Conservation (phyloP, 1,140 invertebrate genomes). For the Rhyzopertha dominica region DNA sequence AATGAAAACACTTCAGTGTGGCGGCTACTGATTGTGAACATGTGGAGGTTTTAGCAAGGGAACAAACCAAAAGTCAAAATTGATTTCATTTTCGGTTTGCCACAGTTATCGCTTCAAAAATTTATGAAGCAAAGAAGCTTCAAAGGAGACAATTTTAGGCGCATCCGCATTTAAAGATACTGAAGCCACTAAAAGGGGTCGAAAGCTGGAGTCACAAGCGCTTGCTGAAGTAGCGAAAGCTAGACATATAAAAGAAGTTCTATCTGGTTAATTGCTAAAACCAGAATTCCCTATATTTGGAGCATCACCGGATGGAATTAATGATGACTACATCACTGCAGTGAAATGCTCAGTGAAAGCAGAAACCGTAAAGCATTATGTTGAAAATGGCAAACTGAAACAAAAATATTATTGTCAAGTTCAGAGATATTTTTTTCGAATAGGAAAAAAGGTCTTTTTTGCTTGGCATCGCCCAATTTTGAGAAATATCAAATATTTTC, state of each 20-base stretch:
- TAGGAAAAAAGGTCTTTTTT: too few relatives aligned
- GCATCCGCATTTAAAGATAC: constrained; percentile 32
- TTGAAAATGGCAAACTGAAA: too few relatives aligned
- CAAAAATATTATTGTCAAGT: too few relatives aligned
- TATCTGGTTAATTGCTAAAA: constrained; percentile 4
- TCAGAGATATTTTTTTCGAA: too few relatives aligned
- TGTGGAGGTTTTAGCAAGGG: too few relatives aligned
- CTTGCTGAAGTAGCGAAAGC: constrained; percentile 10
- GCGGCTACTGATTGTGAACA: too few relatives aligned
- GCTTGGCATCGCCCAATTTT: too few relatives aligned
- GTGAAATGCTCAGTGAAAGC: constrained; percentile 37
- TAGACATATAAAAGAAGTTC: constrained; percentile 5
- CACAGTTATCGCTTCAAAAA: constrained; percentile 42
- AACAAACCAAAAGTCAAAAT: too few relatives aligned
- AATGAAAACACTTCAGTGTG: too few relatives aligned
- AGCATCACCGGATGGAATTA: constrained; percentile 41
- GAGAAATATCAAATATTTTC: too few relatives aligned
- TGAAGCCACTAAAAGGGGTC: constrained; percentile 13
- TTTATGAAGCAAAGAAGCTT: constrained; percentile 41
- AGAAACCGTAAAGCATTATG: constrained; percentile 24
- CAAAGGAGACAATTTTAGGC: constrained; percentile 36
- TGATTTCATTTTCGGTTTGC: too few relatives aligned
- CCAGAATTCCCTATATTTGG: constrained; percentile 29
- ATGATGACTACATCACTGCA: constrained; percentile 32
- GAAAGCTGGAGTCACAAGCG: constrained; percentile 8